A percentile compares a stretch with the other conserved stretches of the same genome.
phyloP scores from a whole-genome alignment of 2,797 vertebrate genomes.

The Gambelia wislizenii region DNA sequence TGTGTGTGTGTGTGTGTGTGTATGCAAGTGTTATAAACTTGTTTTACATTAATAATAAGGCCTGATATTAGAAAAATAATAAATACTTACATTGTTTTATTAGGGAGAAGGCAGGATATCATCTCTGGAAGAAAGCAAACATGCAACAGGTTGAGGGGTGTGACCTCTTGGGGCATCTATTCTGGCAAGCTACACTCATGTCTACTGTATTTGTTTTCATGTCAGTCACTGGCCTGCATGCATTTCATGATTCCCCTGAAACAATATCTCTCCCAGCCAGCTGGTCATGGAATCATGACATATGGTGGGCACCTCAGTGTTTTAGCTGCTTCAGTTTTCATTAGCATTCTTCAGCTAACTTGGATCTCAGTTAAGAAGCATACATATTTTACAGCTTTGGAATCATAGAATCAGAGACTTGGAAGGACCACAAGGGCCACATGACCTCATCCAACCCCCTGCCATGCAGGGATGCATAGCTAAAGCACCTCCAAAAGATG shows the following conservation, averaged over 20 bases:
- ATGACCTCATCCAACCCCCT: too few species aligned
- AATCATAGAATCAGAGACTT: too few species aligned
- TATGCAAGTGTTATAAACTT: too few species aligned
- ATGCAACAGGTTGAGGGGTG: neutral
- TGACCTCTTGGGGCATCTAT: neutral
- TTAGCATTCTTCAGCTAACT: neutral
- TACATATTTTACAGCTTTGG: fast-evolving
- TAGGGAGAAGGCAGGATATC: neutral
- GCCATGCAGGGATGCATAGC: too few species aligned
- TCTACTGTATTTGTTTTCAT: neutral
- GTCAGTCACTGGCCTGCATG: conserved; percentile 1
- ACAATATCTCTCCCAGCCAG: conserved; percentile 28
- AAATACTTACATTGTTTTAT: neutral
- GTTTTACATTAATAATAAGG: too few species aligned
- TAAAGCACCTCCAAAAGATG: too few species aligned
- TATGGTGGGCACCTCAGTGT: conserved; percentile 4
- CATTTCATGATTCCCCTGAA: conserved; percentile 28
- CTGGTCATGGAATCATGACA: conserved; percentile 41
- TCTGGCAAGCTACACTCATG: neutral
- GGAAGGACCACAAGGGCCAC: too few species aligned
- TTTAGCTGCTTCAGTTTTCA: neutral
- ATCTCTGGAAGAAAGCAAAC: neutral
- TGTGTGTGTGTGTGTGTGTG: too few species aligned
- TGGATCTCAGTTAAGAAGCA: neutral
- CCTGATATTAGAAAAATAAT: too few species aligned